Conservation (phyloP, 2,113 vertebrate species). For the Amblyornis subalaris region DNA sequence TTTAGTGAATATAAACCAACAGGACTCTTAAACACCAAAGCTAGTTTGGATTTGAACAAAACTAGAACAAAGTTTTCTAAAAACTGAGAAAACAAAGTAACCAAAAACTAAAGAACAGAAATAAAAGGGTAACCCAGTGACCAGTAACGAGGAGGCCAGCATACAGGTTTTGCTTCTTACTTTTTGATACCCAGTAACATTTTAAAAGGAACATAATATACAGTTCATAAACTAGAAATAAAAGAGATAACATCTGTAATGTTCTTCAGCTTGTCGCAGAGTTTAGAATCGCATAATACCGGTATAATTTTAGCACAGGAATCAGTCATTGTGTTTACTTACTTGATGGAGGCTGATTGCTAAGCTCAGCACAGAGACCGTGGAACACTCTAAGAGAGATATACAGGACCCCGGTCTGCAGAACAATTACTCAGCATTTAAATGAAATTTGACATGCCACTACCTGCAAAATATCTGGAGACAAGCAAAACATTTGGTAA, state of each 20-base stretch:
- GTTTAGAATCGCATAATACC: not conserved
- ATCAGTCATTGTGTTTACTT: not conserved
- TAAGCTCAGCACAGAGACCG: not conserved
- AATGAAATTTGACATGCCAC: not conserved
- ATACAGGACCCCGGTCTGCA: not conserved
- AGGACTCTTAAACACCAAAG: not conserved
- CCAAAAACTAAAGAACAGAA: not conserved
- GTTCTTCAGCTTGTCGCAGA: not conserved
- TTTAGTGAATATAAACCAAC: not conserved
- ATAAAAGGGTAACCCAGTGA: not conserved
- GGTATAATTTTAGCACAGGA: not conserved
- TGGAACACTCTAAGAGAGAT: not conserved
- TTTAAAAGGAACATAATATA: not conserved
- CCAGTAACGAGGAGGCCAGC: not conserved
- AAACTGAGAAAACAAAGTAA: not conserved
- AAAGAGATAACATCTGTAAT: not conserved
- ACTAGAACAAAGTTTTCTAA: not conserved
- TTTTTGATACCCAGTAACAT: not conserved
- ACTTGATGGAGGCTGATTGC: not conserved
- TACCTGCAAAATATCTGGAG: not conserved
- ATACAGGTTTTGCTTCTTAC: not conserved
- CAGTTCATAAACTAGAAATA: not conserved
- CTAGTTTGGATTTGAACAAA: not conserved
- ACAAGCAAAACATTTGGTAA: not conserved
- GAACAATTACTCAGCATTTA: not conserved